A percentile compares a stretch with the other conserved stretches of the same genome.
Conservation (phyloP, 2,797 vertebrate species). For the Oreochromis grahami region DNA sequence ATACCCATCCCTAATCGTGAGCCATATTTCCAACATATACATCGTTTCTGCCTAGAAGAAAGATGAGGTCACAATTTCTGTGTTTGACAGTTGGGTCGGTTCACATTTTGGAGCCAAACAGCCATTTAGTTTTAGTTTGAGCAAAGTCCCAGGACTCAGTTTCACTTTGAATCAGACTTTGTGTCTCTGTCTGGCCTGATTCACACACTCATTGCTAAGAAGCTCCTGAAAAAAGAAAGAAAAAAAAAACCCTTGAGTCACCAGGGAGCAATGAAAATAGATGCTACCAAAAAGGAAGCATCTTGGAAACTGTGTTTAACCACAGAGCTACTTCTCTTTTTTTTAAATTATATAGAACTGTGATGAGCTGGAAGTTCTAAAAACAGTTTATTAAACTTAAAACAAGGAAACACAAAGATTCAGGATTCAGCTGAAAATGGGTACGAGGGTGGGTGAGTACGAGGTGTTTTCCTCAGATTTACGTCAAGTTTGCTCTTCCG, state of each 20-base stretch:
- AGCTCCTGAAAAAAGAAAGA: neutral
- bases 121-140: neutral
- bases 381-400: neutral
- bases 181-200: neutral
- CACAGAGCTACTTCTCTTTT: neutral
- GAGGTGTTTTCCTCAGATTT: neutral
- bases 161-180: neutral
- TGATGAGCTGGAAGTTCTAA: neutral
- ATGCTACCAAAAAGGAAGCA: slow-evolving; percentile 4
- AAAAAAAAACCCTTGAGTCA: neutral
- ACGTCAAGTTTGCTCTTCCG: neutral
- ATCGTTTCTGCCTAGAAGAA: neutral
- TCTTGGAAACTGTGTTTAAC: neutral
- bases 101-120: neutral
- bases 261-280: neutral
- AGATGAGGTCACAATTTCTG: neutral
- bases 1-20: neutral
- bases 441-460: neutral
- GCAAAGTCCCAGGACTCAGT: neutral
- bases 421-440: neutral
- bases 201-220: neutral
- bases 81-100: neutral
- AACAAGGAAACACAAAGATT: neutral
- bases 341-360: neutral
- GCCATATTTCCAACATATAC: neutral